These are phyloP conservation scores for Phoeniculus purpureus DNA, from an alignment of 2,797 vertebrate genomes.

Conservation along the genomic window DNA sequence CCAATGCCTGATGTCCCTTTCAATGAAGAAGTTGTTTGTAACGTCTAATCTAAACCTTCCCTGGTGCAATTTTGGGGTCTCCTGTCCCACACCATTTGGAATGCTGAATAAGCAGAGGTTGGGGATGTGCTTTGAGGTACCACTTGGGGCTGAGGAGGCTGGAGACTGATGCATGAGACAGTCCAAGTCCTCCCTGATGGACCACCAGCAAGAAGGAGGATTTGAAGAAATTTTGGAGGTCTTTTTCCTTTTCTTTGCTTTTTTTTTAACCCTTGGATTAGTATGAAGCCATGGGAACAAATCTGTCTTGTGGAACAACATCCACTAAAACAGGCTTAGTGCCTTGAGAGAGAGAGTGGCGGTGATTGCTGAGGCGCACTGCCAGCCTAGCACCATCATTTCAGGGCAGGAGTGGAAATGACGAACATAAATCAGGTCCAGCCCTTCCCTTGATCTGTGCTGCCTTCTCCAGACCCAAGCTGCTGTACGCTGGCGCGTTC, in stretches of 20 bases:
- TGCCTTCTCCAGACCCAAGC: neutral
- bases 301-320: conserved; percentile 41
- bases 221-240: neutral
- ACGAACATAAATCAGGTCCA: neutral
- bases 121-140: neutral
- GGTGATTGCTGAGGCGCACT: neutral
- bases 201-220: neutral
- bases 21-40: no score
- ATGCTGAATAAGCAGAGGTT: no score
- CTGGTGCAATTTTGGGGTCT: no score
- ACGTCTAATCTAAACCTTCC: no score
- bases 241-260: no score
- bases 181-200: neutral
- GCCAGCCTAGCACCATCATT: neutral
- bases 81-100: no score
- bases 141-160: neutral
- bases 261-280: neutral
- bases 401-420: neutral
- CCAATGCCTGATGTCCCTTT: no score
- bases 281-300: neutral
- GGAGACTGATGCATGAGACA: neutral
- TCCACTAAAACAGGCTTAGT: conserved; percentile 11
- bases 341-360: neutral
- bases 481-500: neutral
- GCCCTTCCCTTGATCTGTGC: neutral